These are phyloP conservation scores for Papilio xuthus DNA, from an alignment of 1,140 invertebrate genomes.

Conservation along the genomic window DNA sequence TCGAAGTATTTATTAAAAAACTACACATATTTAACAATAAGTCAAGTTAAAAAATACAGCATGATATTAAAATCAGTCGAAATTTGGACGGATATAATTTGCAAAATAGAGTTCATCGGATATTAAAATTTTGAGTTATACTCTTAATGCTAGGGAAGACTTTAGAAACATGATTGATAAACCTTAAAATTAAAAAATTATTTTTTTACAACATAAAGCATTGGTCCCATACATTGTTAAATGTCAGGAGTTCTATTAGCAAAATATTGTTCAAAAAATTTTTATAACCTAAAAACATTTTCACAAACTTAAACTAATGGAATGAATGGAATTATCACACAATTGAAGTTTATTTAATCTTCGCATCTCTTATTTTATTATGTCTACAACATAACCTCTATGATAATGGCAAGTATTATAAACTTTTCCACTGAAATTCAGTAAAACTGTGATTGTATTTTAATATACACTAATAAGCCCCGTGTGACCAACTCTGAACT, in stretches of 20 bases:
- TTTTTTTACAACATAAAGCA: conserved; percentile 23
- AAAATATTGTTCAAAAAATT: background rate
- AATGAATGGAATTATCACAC: too few relatives aligned
- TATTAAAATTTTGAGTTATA: background rate
- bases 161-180: background rate
- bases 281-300: background rate
- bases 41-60: conserved; percentile 24
- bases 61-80: conserved; percentile 48
- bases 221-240: background rate
- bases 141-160: conserved; percentile 18
- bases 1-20: conserved; percentile 47
- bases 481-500: background rate
- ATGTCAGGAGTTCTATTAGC: background rate
- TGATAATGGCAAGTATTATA: too few relatives aligned
- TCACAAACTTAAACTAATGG: too few relatives aligned
- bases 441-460: too few relatives aligned
- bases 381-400: too few relatives aligned
- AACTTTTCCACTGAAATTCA: too few relatives aligned
- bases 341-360: too few relatives aligned
- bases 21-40: conserved; percentile 33
- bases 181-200: conserved; percentile 26
- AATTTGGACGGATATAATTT: conserved; percentile 67
- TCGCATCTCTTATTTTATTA: too few relatives aligned
- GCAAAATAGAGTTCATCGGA: conserved; percentile 42
- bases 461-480: too few relatives aligned